Evolutionary conservation across 2,888 invertebrate genomes (phyloP).

Genomic region (Tribolium freemani): DNA sequence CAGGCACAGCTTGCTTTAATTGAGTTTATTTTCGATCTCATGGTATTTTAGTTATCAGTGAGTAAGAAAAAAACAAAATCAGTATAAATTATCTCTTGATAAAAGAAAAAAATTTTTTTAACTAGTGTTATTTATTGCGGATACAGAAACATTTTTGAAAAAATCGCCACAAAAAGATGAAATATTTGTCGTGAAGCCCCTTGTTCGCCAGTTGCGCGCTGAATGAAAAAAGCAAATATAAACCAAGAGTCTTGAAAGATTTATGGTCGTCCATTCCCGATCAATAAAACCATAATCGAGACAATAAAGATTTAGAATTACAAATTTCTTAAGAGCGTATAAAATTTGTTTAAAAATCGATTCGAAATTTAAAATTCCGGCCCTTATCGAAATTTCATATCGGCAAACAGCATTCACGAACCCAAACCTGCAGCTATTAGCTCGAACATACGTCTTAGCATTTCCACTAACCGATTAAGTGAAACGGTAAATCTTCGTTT

Average conservation of each 20-base stretch:
- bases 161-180: background rate
- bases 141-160: no score
- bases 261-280: slow-evolving; percentile 20
- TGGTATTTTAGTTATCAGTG: no score
- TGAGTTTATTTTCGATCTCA: no score
- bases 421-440: slow-evolving; percentile 42
- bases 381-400: slow-evolving; percentile 64
- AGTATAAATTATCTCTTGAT: no score
- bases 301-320: slow-evolving; percentile 68
- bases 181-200: background rate
- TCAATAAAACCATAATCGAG: slow-evolving; percentile 60
- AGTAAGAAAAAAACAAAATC: no score
- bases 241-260: slow-evolving; percentile 7
- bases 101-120: no score
- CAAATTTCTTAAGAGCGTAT: slow-evolving; percentile 64
- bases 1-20: no score
- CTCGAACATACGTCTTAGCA: slow-evolving; percentile 49
- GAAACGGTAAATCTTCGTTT: slow-evolving; percentile 19
- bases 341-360: slow-evolving; percentile 66
- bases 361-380: slow-evolving; percentile 64
- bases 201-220: background rate
- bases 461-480: background rate
- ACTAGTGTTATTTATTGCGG: no score
- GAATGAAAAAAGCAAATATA: background rate
- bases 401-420: slow-evolving; percentile 57